Base-by-base conservation (phyloP, 2,888 invertebrate species). In the Hartigia nigra region DNA sequence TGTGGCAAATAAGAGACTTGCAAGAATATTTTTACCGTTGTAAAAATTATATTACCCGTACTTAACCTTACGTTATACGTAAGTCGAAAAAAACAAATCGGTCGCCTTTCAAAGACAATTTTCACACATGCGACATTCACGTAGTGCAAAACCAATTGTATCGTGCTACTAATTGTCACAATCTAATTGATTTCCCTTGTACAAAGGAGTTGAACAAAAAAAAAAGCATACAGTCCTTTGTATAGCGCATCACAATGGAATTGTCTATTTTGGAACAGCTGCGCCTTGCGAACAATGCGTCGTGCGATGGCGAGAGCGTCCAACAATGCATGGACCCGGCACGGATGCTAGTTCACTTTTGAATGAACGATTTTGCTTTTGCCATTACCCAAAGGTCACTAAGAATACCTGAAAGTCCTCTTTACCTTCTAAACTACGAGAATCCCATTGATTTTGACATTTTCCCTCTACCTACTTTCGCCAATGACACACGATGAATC, bases 261-360 rank as follows among this genome's bases (percentile, higher is more conserved):
- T 81, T 78, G 77, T 80, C 80, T 78, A 78, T 81, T 80, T 81
- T 76, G 70, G 80, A 79, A 77, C 81, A 82, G 81, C 80, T 82
- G 81, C 79, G 70, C 75, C 75, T 72, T 32, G 23, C 35, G 70
- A 37, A 79, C 79, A 79, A 79, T 77, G 70, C 77, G 70, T 37
- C 77, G 31, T 31, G 72, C 72, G 72, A 72, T 34, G 72, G 31
- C 31, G 76, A 74, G 75, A 31, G 76, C 76, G 74, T 74, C 78
- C 78, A 72, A 74, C 75, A 31, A 76, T 76, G 55, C 32, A 35
- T 76, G 55, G 74, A 72, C 34, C 72, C 72, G 72, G 72, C 5
- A 34, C 34, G 72, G 32, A 72, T 34, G 12, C 72, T 34, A 34
- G 12, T 72, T 12, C 12, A 72, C 12, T 37, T 76, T 76, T 78